A percentile compares a stretch with the other conserved stretches of the same genome.
These are phyloP conservation scores for Peromyscus nudipes DNA, from an alignment of 2,797 vertebrate species.

Conservation along the genomic window DNA sequence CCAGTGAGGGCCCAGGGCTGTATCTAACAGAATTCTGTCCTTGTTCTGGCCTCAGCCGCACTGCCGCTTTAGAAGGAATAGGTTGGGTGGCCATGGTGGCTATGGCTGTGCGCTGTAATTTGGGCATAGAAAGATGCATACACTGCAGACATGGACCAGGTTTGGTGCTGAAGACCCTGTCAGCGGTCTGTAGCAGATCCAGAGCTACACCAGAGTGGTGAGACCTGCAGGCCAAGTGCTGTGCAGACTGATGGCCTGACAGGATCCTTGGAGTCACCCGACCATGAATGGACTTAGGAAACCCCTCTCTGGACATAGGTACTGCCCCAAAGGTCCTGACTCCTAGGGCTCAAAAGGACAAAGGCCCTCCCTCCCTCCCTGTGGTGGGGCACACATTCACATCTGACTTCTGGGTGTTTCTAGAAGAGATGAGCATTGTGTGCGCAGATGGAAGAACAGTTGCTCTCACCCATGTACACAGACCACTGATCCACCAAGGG, in stretches of 20 bases:
- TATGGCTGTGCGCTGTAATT: neutral
- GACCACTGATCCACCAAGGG: neutral
- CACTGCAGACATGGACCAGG: neutral
- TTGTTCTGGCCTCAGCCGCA: neutral
- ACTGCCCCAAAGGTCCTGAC: neutral
- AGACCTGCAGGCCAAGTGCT: neutral
- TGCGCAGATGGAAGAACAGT: neutral
- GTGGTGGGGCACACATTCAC: neutral
- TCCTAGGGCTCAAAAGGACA: neutral
- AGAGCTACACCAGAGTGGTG: neutral
- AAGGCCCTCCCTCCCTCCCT: neutral
- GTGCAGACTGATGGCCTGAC: neutral
- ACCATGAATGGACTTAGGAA: neutral
- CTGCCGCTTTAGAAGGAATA: neutral
- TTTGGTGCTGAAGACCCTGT: neutral
- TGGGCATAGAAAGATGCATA: neutral
- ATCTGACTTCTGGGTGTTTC: neutral
- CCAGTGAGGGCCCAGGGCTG: neutral
- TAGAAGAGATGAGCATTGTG: neutral
- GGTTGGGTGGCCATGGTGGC: neutral
- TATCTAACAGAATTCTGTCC: conserved; percentile 3
- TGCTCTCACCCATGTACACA: neutral
- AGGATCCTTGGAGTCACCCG: neutral
- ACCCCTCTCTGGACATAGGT: neutral
- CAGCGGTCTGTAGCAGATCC: neutral